Percentiles rank a stretch among this genome's conserved stretches.
Conservation (phyloP, 2,113 vertebrate species). For the Dicentrarchus labrax region DNA sequence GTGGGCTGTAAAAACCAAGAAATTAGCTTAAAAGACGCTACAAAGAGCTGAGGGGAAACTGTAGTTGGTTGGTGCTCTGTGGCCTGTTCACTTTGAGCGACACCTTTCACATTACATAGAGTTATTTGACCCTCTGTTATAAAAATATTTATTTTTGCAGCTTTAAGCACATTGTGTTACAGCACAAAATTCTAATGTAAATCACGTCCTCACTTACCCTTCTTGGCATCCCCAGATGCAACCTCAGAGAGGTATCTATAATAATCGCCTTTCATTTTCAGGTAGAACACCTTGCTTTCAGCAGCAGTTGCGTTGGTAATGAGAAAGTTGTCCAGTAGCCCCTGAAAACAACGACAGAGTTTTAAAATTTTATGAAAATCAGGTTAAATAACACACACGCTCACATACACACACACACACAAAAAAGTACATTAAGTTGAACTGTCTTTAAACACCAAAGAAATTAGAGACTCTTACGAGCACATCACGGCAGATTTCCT, state of each 20-base stretch:
- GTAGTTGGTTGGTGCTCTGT: not conserved
- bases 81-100: not conserved
- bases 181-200: not conserved
- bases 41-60: not conserved
- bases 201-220: slow-evolving; percentile 86
- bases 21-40: not conserved
- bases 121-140: not conserved
- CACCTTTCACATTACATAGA: not conserved
- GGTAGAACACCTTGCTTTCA: slow-evolving; percentile 99
- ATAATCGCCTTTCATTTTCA: slow-evolving; percentile 99
- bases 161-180: not conserved
- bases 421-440: too few relatives aligned
- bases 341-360: slow-evolving; percentile 81
- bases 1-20: not conserved
- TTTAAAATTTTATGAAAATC: not conserved
- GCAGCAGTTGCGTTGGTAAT: slow-evolving; percentile 92
- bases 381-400: not conserved
- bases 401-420: too few relatives aligned
- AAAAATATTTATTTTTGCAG: not conserved
- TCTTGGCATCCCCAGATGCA: slow-evolving; percentile 94
- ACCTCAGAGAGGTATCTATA: slow-evolving; percentile 99
- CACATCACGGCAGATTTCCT: slow-evolving; percentile 98
- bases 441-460: not conserved
- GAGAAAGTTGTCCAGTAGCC: slow-evolving; percentile 95
- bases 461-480: slow-evolving; percentile 86